Conservation (phyloP, 2,113 vertebrate species). For the Lampris incognitus region DNA sequence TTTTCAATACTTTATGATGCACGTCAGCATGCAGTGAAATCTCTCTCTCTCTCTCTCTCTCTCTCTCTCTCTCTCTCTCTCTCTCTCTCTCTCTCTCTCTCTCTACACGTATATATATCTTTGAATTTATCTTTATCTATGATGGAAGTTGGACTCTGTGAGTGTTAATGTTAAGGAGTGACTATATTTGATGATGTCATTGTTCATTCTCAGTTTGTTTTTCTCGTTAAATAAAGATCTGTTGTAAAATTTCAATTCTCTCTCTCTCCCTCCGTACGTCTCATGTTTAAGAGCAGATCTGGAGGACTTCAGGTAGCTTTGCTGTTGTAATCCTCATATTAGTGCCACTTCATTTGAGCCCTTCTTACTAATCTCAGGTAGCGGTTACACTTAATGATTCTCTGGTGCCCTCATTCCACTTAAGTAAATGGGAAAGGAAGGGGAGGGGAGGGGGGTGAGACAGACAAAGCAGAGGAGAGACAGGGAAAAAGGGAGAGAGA, state of each 20-base stretch:
- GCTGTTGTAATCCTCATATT: conserved; percentile 85
- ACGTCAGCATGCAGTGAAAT: neutral
- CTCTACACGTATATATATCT: too few species aligned
- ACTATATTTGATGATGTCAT: too few species aligned
- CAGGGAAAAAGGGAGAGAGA: conserved; percentile 11
- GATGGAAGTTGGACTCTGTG: too few species aligned
- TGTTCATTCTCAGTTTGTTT: too few species aligned
- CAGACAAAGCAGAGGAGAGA: conserved; percentile 71
- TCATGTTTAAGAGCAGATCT: conserved; percentile 59
- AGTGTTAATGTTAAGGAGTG: too few species aligned
- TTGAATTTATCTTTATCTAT: too few species aligned
- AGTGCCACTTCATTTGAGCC: conserved; percentile 84
- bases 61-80: neutral
- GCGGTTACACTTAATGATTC: conserved; percentile 84
- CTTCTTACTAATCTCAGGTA: conserved; percentile 83
- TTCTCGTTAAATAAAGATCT: too few species aligned
- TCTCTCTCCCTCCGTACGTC: conserved; percentile 20
- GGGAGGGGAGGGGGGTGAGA: conserved; percentile 56
- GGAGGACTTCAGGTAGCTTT: conserved; percentile 81
- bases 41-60: neutral
- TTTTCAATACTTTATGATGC: too few species aligned
- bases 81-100: neutral
- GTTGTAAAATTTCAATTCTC: neutral
- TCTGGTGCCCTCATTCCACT: conserved; percentile 77
- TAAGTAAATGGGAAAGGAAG: conserved; percentile 74